Evolutionary conservation across 2,113 vertebrate genomes (phyloP), one percentile per base, ranked within the genome.

Genomic region (Rhineura floridana): DNA sequence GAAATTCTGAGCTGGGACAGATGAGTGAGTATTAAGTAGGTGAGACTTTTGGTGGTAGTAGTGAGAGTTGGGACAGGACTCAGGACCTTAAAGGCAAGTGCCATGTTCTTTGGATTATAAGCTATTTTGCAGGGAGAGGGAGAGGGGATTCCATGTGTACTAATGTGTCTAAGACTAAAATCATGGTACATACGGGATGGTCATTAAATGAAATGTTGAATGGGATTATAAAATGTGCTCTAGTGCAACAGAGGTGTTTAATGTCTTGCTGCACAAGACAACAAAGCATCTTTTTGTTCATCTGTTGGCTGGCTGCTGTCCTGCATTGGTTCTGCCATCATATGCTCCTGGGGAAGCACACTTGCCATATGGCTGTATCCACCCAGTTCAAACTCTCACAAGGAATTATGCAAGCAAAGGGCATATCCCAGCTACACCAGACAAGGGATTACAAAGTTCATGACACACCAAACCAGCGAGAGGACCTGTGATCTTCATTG

Each of bases 1-100:
- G 84, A 90, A 90, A 90, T 95, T 94, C 67, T 44, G 79, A 15
- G 2, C 80, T 84, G 83, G 91, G 73, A 65, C 83, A 94, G 46
- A 70, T 84, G 80, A 88, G n/a, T 81, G 80, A 82, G 89, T 59
- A 75, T 36, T 91, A 59, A 93, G 88, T 75, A 78, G 13, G n/a
- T 83, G 59, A 82, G 85, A 70, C 11, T 33, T 89, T 94, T 73
- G 85, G 36, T 3, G 90, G 77, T 80, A 70, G 17, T 83, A 75
- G 83, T 76, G 76, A 83, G 33, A 75, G 42, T 75, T 83, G 55
- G 80, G 70, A 76, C 55, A 75, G 15, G 23, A 81, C 52, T 83
- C 55, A 75, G 15, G 23, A 81, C 52, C 79, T 82, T 82, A 82
- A 75, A 6, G 48, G 42, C 23, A 48, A 36, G 42, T 8, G 2